Conservation (phyloP, 1,140 invertebrate species). For the Bombus breviceps region DNA sequence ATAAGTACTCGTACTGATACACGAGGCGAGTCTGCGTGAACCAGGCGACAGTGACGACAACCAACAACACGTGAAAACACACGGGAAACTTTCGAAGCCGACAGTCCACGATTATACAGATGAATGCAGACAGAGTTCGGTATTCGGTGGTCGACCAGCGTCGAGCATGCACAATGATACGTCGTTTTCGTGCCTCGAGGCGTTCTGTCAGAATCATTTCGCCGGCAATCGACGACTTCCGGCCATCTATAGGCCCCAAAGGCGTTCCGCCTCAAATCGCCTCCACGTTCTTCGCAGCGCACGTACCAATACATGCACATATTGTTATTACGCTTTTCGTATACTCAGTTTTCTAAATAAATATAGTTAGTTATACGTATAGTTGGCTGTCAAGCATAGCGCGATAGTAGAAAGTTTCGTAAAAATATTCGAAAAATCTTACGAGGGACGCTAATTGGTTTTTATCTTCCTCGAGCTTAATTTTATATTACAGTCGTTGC, state of each 20-base stretch:
- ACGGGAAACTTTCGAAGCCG: constrained; percentile 36
- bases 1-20: constrained; percentile 14
- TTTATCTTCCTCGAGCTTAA: too few relatives aligned
- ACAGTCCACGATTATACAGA: constrained; percentile 11
- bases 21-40: constrained; percentile 36
- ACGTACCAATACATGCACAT: too few relatives aligned
- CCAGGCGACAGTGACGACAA: constrained; percentile 27
- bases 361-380: too few relatives aligned
- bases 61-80: constrained; percentile 16
- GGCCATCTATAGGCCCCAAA: background rate
- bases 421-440: too few relatives aligned
- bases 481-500: too few relatives aligned
- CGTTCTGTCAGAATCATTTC: constrained; percentile 41
- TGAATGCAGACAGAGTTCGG: constrained; percentile 39
- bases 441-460: too few relatives aligned
- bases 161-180: constrained; percentile 64
- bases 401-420: too few relatives aligned
- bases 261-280: background rate
- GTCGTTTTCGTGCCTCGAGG: constrained; percentile 58
- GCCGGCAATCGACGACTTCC: constrained; percentile 43
- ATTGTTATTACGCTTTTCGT: too few relatives aligned
- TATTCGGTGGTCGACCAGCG: constrained; percentile 52
- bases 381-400: too few relatives aligned
- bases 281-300: background rate
- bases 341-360: too few relatives aligned